A percentile compares a stretch with the other conserved stretches of the same genome.
phyloP scores from a whole-genome alignment of 2,113 vertebrate genomes.

The Pelecanoides urinatrix region DNA sequence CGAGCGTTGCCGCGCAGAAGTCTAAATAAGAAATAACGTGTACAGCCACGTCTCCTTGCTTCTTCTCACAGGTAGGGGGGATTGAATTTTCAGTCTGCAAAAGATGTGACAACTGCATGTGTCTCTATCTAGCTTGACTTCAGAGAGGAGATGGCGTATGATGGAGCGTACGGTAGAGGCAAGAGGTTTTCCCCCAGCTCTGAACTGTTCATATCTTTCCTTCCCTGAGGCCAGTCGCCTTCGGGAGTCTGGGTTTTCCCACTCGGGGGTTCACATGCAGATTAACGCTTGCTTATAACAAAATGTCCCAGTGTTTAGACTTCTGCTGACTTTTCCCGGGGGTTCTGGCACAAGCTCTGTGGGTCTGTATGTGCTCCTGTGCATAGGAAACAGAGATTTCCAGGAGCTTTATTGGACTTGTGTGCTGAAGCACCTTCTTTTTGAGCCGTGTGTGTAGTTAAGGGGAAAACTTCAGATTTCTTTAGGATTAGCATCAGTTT shows the following conservation, averaged over 20 bases:
- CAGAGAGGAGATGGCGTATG: not conserved
- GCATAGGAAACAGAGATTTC: not conserved
- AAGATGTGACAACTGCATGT: not conserved
- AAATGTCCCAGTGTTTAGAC: not conserved
- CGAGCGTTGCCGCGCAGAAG: rapidly evolving
- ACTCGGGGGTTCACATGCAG: not conserved
- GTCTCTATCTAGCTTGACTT: not conserved
- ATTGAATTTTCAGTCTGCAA: not conserved
- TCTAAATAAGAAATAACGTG: rapidly evolving
- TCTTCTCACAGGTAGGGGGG: not conserved
- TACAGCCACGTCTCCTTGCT: not conserved
- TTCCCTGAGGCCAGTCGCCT: rapidly evolving
- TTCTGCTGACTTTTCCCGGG: not conserved
- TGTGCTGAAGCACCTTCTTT: not conserved
- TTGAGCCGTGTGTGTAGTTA: not conserved
- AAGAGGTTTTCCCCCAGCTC: not conserved
- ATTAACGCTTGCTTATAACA: rapidly evolving
- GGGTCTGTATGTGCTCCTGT: not conserved
- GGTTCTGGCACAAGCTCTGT: not conserved
- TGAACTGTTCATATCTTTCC: not conserved
- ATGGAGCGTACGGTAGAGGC: not conserved
- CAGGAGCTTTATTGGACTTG: not conserved
- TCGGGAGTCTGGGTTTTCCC: not conserved
- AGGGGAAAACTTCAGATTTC: not conserved
- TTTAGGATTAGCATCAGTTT: not conserved